These are phyloP conservation scores for Hartigia nigra DNA, from an alignment of 2,888 invertebrate species.

Conservation along the genomic window DNA sequence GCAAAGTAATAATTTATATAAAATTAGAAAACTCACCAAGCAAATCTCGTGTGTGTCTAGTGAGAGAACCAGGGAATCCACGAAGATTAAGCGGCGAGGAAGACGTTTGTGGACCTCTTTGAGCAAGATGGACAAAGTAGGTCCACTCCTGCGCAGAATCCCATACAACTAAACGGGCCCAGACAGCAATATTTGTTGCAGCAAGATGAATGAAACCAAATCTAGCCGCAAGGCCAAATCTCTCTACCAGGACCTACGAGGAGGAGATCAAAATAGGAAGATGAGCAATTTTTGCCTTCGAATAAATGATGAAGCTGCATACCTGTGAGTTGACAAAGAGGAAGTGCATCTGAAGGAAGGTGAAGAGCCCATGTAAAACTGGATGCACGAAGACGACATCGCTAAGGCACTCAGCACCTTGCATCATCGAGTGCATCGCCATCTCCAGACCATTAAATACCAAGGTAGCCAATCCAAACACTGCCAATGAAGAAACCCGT, in stretches of 20 bases:
- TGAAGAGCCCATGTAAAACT: constrained; percentile 70
- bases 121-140: constrained; percentile 66
- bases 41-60: constrained; percentile 55
- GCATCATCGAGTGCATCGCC: constrained; percentile 70
- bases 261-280: background rate
- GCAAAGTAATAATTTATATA: background rate
- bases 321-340: constrained; percentile 71
- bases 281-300: too few relatives aligned
- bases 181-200: constrained; percentile 69
- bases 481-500: constrained; percentile 47
- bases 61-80: constrained; percentile 64
- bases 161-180: constrained; percentile 69
- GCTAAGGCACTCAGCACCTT: constrained; percentile 65
- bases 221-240: constrained; percentile 67
- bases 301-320: constrained; percentile 20
- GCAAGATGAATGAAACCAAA: constrained; percentile 70
- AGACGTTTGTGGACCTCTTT: constrained; percentile 52
- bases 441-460: constrained; percentile 70
- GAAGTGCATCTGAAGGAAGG: constrained; percentile 71
- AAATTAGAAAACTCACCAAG: constrained; percentile 40
- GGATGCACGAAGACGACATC: constrained; percentile 69
- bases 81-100: constrained; percentile 64
- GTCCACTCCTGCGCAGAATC: constrained; percentile 70
- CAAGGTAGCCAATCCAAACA: constrained; percentile 69
- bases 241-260: constrained; percentile 67